Evolutionary conservation across 2,797 vertebrate genomes (phyloP).

Genomic region (Buceros bicornis): DNA sequence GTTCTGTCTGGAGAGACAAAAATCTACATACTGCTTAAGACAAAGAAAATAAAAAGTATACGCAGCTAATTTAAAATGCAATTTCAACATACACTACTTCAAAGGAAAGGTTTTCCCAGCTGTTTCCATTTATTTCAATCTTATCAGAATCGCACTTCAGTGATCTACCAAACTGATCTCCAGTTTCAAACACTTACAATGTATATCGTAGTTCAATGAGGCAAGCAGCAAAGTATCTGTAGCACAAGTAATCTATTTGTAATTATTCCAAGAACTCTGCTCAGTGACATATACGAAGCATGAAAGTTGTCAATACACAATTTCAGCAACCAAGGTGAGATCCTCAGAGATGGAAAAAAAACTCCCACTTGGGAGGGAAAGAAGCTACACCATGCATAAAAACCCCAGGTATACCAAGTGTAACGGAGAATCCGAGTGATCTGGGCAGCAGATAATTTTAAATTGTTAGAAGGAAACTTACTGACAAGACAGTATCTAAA

Average conservation of each 20-base stretch:
- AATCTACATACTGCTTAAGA: neutral
- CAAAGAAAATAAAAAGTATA: neutral
- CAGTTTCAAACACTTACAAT: neutral
- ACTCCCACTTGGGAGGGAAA: neutral
- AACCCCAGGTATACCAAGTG: rapidly evolving
- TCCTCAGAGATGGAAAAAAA: neutral
- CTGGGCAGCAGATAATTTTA: neutral
- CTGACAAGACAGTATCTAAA: neutral
- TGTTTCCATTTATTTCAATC: conserved; percentile 36
- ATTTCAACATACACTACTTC: neutral
- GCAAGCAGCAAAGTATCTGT: neutral
- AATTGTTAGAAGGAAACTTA: neutral
- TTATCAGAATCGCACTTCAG: conserved; percentile 28
- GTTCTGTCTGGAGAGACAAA: neutral
- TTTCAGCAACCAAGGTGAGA: neutral
- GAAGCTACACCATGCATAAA: neutral
- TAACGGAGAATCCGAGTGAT: neutral
- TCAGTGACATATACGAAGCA: neutral
- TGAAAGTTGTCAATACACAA: neutral
- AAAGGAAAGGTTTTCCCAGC: conserved; percentile 24
- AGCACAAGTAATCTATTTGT: neutral
- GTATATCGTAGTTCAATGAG: neutral
- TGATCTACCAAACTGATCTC: neutral
- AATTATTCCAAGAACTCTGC: neutral
- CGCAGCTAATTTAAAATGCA: neutral